These are phyloP conservation scores for Bubo scandiacus DNA, from an alignment of 2,113 vertebrate species.

Conservation along the genomic window DNA sequence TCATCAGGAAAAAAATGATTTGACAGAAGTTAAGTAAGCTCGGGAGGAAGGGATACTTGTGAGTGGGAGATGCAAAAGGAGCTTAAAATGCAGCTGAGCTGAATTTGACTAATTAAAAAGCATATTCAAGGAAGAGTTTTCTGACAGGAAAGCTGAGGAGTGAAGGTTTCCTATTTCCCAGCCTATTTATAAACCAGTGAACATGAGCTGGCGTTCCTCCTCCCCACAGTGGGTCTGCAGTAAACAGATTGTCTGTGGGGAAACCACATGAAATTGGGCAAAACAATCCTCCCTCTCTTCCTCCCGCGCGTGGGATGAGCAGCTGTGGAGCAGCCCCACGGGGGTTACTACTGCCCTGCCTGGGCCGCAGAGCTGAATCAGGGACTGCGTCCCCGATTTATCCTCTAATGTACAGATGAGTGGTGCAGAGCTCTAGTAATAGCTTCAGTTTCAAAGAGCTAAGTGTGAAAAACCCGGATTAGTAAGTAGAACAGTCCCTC, in stretches of 20 bases:
- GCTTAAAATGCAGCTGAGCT: background rate
- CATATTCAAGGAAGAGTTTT: background rate
- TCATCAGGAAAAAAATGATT: background rate
- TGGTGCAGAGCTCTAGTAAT: background rate
- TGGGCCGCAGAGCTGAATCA: fast-evolving
- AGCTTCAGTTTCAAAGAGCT: background rate
- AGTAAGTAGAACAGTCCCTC: background rate
- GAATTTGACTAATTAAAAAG: background rate
- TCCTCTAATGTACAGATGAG: background rate
- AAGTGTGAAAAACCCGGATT: background rate
- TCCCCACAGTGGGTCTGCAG: background rate
- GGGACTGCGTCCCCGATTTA: fast-evolving
- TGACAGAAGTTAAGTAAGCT: background rate
- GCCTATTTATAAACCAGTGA: conserved; percentile 6
- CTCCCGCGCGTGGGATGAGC: fast-evolving
- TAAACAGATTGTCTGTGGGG: background rate
- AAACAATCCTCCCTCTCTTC: background rate
- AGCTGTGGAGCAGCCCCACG: fast-evolving
- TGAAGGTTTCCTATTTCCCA: background rate
- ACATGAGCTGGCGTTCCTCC: background rate
- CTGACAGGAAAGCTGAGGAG: conserved; percentile 11
- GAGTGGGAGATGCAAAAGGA: background rate
- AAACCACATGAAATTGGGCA: background rate
- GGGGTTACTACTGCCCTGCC: background rate
- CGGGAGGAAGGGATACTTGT: background rate